Evolutionary conservation across 2,888 invertebrate species (phyloP).

Genomic region (Pollenia amentaria): DNA sequence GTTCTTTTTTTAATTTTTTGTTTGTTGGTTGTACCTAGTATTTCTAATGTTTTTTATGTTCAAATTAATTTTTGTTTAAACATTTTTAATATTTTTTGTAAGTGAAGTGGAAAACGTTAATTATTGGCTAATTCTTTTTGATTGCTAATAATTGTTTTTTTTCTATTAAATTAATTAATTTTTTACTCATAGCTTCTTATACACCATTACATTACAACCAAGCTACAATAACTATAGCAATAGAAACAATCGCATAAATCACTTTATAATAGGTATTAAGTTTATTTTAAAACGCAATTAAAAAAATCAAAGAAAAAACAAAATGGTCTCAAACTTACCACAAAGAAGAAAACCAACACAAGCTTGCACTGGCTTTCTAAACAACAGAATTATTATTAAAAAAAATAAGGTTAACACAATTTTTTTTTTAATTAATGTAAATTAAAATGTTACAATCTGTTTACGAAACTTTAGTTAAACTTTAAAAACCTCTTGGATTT

Average conservation of each 20-base stretch:
- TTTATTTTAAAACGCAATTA: slow-evolving; percentile 30
- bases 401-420: neutral
- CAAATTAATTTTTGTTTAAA: slow-evolving; percentile 4
- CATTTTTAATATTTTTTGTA: slow-evolving; percentile 32
- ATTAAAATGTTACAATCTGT: slow-evolving; percentile 22
- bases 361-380: neutral
- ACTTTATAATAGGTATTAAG: slow-evolving; percentile 2
- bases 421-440: slow-evolving; percentile 18
- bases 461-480: neutral
- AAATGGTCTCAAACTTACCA: slow-evolving; percentile 53
- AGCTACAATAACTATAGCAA: slow-evolving; percentile 15
- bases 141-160: slow-evolving; percentile 20
- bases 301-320: slow-evolving; percentile 19
- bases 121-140: slow-evolving; percentile 64
- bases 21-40: neutral
- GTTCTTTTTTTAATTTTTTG: slow-evolving; percentile 34
- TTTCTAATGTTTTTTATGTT: neutral
- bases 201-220: slow-evolving; percentile 13
- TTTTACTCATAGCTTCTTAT: slow-evolving; percentile 60
- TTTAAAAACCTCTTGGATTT: neutral
- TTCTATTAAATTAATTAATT: slow-evolving; percentile 39
- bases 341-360: slow-evolving; percentile 13
- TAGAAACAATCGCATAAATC: slow-evolving; percentile 45
- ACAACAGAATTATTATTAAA: neutral
- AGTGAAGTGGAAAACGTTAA: slow-evolving; percentile 69